Conservation (phyloP, 2,888 invertebrate genomes). For the Cheilosia grossa region DNA sequence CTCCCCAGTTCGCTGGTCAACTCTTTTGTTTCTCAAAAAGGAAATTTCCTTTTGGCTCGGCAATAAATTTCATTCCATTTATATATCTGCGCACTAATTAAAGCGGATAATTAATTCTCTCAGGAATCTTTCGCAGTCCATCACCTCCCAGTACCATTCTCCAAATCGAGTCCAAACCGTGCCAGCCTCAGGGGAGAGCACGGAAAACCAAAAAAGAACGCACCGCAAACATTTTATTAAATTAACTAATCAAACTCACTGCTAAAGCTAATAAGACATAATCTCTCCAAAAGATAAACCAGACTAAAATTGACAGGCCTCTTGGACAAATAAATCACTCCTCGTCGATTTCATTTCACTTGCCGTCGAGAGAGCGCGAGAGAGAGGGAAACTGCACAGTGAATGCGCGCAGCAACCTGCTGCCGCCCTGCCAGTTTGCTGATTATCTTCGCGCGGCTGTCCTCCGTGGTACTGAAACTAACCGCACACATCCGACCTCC, state of each 20-base stretch:
- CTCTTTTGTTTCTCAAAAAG: constrained; percentile 22
- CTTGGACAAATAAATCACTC: constrained; percentile 74
- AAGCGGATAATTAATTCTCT: constrained; percentile 46
- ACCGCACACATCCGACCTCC: constrained; percentile 10
- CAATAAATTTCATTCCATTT: constrained; percentile 4
- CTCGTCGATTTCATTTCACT: constrained; percentile 63
- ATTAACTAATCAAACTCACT: constrained; percentile 75
- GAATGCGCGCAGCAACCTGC: constrained; percentile 60
- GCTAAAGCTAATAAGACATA: constrained; percentile 74
- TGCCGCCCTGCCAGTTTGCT: constrained; percentile 60
- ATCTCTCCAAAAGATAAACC: constrained; percentile 70
- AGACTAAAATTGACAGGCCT: constrained; percentile 73
- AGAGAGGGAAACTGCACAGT: constrained; percentile 23
- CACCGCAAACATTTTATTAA: constrained; percentile 60
- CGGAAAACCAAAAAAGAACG: constrained; percentile 14
- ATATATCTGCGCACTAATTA: constrained; percentile 19
- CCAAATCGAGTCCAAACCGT: constrained; percentile 7
- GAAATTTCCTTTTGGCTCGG: background rate
- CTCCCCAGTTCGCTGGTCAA: constrained; percentile 6
- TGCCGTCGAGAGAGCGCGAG: background rate
- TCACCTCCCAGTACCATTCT: background rate
- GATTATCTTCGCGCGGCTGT: constrained; percentile 70
- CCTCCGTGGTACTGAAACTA: constrained; percentile 38
- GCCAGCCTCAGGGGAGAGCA: constrained; percentile 25
- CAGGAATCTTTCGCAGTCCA: constrained; percentile 26